Conservation (phyloP, 2,888 invertebrate genomes). For the Eustalomyia histrio region DNA sequence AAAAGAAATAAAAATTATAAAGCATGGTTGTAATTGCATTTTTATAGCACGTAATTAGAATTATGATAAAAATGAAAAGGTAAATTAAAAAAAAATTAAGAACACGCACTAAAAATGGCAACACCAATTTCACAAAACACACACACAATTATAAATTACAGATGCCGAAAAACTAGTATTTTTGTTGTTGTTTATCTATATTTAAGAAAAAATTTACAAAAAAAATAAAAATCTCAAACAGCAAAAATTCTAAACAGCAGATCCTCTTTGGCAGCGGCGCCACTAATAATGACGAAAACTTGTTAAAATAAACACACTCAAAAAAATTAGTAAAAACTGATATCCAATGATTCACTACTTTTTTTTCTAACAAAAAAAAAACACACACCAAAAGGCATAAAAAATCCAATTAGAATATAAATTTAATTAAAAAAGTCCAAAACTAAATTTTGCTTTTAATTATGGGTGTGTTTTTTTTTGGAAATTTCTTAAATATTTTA, state of each 20-base stretch:
- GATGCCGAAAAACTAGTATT: neutral
- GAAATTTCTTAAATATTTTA: too few species aligned
- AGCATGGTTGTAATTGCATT: neutral
- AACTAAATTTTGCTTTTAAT: slow-evolving; percentile 1
- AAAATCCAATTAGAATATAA: slow-evolving; percentile 50
- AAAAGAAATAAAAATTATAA: neutral
- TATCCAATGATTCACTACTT: slow-evolving; percentile 52
- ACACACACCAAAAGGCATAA: neutral
- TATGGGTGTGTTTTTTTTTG: too few species aligned
- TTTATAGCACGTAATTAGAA: neutral
- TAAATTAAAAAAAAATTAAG: slow-evolving; percentile 13
- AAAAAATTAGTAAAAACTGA: slow-evolving; percentile 49
- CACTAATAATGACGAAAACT: slow-evolving; percentile 53
- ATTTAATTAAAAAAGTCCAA: slow-evolving; percentile 25
- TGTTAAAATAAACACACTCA: slow-evolving; percentile 40
- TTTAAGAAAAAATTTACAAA: slow-evolving; percentile 2
- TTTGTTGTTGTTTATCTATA: slow-evolving; percentile 14
- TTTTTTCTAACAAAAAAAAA: neutral
- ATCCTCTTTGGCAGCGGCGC: slow-evolving; percentile 10
- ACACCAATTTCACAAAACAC: slow-evolving; percentile 17
- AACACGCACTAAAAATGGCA: slow-evolving; percentile 16
- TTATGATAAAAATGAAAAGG: neutral
- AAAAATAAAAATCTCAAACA: slow-evolving; percentile 26
- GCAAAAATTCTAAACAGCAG: too few species aligned
- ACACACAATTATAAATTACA: slow-evolving; percentile 10